These are phyloP conservation scores for Rhynchophorus ferrugineus DNA, from an alignment of 1,140 invertebrate genomes.

Conservation along the genomic window DNA sequence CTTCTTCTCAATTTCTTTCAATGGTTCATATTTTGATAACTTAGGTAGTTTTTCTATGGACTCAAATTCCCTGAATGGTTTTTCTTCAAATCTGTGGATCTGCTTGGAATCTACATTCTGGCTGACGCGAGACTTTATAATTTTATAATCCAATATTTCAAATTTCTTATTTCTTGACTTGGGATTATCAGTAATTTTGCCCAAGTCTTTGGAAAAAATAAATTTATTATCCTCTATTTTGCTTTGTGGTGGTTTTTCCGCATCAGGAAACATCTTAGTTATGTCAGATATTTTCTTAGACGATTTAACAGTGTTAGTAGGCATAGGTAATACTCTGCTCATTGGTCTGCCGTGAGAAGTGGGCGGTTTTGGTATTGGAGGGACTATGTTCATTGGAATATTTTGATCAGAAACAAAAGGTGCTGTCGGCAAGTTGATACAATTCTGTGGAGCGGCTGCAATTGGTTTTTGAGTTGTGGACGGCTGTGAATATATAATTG, in stretches of 20 bases:
- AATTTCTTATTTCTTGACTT: conserved; percentile 22
- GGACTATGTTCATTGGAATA: conserved; percentile 60
- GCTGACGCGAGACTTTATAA: conserved; percentile 4
- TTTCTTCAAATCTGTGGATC: conserved; percentile 8
- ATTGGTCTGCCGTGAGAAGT: conserved; percentile 51
- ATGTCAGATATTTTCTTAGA: conserved; percentile 37
- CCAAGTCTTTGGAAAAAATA: conserved; percentile 17
- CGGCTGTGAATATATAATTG: conserved; percentile 22
- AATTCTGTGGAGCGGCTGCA: conserved; percentile 31
- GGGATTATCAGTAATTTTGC: conserved; percentile 13
- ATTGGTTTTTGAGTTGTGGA: conserved; percentile 20
- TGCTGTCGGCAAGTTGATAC: conserved; percentile 52
- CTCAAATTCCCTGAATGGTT: conserved; percentile 13
- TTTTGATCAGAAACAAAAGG: conserved; percentile 49
- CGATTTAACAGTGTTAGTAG: conserved; percentile 41
- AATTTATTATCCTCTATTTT: conserved; percentile 40
- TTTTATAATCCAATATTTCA: conserved; percentile 24
- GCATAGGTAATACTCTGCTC: conserved; percentile 68
- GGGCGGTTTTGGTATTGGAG: conserved; percentile 50
- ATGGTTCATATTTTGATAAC: conserved; percentile 6
- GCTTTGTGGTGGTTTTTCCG: conserved; percentile 45
- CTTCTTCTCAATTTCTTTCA: conserved; percentile 20
- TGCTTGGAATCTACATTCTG: not conserved
- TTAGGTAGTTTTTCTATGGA: conserved; percentile 9
- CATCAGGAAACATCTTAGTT: conserved; percentile 40